phyloP scores from a whole-genome alignment of 2,888 invertebrate genomes.

The Drosophila meridionalis region DNA sequence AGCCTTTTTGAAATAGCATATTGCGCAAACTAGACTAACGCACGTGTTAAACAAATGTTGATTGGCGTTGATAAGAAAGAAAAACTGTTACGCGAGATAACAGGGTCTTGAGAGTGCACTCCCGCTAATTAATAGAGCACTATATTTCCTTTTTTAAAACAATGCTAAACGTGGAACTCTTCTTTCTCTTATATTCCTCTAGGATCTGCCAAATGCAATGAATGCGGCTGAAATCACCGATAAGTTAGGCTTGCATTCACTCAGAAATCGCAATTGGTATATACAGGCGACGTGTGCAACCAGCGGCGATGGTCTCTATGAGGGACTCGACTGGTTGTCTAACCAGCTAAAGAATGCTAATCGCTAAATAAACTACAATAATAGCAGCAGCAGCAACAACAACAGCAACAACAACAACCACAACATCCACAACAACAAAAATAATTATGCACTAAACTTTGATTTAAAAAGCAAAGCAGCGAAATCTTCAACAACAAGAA shows the following conservation, averaged over 20 bases:
- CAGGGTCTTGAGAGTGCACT: constrained; percentile 22
- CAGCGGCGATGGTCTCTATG: constrained; percentile 99
- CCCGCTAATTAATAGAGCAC: constrained; percentile 21
- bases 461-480: constrained; percentile 65
- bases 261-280: constrained; percentile 99
- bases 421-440: constrained; percentile 13
- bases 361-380: constrained; percentile 88
- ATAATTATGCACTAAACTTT: constrained; percentile 68
- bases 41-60: constrained; percentile 22
- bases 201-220: constrained; percentile 99
- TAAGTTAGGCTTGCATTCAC: constrained; percentile 98
- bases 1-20: not conserved
- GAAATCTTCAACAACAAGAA: constrained; percentile 45
- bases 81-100: constrained; percentile 23
- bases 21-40: constrained; percentile 23
- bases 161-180: not conserved
- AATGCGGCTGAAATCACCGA: constrained; percentile 99
- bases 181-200: constrained; percentile 66
- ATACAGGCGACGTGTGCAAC: constrained; percentile 99
- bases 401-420: constrained; percentile 21
- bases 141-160: not conserved
- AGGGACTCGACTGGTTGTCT: constrained; percentile 99
- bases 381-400: constrained; percentile 39
- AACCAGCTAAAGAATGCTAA: constrained; percentile 99
- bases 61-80: constrained; percentile 33